Conservation (phyloP, 35 echinoderm and acorn worm species). For the Stichopus chloronotus region DNA sequence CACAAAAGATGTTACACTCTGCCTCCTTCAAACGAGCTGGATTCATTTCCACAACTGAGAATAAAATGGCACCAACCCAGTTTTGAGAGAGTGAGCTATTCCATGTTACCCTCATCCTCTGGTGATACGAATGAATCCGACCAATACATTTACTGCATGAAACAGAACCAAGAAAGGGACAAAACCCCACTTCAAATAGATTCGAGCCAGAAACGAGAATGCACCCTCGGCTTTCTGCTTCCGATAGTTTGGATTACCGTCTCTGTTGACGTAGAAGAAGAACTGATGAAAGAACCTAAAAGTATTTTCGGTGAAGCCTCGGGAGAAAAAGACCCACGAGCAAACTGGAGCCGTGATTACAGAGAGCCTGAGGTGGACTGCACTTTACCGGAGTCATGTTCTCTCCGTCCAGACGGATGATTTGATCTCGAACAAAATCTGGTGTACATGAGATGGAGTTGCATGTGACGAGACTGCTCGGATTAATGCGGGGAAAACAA, state of each 20-base stretch:
- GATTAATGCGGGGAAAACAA: too few species aligned
- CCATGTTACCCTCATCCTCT: neutral
- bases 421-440: neutral
- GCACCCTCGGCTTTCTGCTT: neutral
- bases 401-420: neutral
- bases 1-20: neutral
- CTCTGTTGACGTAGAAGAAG: neutral
- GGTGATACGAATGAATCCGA: too few species aligned
- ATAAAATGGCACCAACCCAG: conserved; percentile 26
- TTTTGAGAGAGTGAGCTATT: neutral
- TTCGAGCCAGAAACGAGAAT: neutral
- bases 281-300: neutral
- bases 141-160: neutral
- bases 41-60: neutral
- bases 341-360: conserved; percentile 21
- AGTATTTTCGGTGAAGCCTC: neutral
- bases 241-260: neutral
- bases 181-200: neutral
- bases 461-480: neutral
- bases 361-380: neutral
- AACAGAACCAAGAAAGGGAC: neutral
- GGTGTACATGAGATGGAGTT: neutral
- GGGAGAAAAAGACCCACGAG: conserved; percentile 1
- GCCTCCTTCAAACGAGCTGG: neutral
- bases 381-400: conserved; percentile 10